Conservation (phyloP, 2,113 vertebrate genomes). For the Gymnorhina tibicen region DNA sequence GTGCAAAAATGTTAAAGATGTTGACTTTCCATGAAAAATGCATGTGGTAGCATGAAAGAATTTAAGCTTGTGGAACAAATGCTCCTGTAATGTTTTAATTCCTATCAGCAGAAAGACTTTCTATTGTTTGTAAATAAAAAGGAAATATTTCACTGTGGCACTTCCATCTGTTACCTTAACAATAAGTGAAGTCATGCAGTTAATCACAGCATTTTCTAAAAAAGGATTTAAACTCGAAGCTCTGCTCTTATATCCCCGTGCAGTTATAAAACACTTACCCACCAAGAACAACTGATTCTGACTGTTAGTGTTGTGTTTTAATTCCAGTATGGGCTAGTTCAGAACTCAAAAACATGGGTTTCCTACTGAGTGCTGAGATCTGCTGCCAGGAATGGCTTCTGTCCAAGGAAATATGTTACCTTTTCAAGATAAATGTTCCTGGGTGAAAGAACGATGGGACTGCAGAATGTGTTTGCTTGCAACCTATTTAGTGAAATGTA, state of each 20-base stretch:
- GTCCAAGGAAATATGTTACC: slow-evolving; percentile 35
- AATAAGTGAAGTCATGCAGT: slow-evolving; percentile 62
- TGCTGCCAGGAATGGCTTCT: slow-evolving; percentile 38
- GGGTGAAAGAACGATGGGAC: not conserved
- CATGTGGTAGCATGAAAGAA: slow-evolving; percentile 50
- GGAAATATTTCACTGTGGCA: slow-evolving; percentile 73
- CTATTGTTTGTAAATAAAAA: slow-evolving; percentile 79
- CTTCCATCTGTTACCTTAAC: slow-evolving; percentile 71
- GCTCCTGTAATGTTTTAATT: slow-evolving; percentile 63
- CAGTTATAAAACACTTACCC: slow-evolving; percentile 61
- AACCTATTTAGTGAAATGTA: slow-evolving; percentile 13
- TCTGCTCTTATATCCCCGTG: slow-evolving; percentile 31
- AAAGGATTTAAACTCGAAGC: slow-evolving; percentile 39
- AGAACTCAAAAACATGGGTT: slow-evolving; percentile 27
- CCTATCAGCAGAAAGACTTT: slow-evolving; percentile 41
- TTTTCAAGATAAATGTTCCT: slow-evolving; percentile 46
- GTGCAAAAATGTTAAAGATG: slow-evolving; percentile 61
- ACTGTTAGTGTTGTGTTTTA: slow-evolving; percentile 52
- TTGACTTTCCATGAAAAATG: slow-evolving; percentile 62
- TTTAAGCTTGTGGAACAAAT: slow-evolving; percentile 49
- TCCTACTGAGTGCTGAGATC: slow-evolving; percentile 33
- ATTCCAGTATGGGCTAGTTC: slow-evolving; percentile 37
- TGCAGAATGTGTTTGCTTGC: not conserved
- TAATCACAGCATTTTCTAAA: slow-evolving; percentile 70
- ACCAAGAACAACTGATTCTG: slow-evolving; percentile 51